phyloP scores from a whole-genome alignment of 1,140 invertebrate species.

The Bombus sylvicola region DNA sequence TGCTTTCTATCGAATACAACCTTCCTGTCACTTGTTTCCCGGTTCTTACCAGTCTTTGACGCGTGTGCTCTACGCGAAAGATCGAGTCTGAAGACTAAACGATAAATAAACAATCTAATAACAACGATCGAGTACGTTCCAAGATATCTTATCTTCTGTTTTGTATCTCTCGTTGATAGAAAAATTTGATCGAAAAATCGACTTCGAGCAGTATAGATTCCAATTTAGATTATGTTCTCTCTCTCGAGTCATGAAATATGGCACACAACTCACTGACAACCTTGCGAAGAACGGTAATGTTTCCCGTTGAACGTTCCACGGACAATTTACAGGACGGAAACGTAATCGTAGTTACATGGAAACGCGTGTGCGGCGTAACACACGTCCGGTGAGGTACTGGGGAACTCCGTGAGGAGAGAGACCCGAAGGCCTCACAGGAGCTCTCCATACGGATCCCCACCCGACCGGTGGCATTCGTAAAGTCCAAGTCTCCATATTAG shows the following conservation, averaged over 20 bases:
- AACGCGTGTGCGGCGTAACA: slow-evolving; percentile 75
- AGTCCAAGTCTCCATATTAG: slow-evolving; percentile 80
- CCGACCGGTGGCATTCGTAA: slow-evolving; percentile 65
- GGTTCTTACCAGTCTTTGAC: neutral
- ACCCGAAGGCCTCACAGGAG: slow-evolving; percentile 70
- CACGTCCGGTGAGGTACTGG: slow-evolving; percentile 79
- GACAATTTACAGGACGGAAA: slow-evolving; percentile 30
- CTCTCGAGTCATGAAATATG: neutral
- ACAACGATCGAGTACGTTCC: no score
- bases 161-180: neutral
- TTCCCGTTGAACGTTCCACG: slow-evolving; percentile 15
- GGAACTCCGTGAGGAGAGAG: slow-evolving; percentile 67
- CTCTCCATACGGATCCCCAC: slow-evolving; percentile 68
- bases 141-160: neutral
- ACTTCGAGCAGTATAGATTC: neutral
- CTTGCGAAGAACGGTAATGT: neutral
- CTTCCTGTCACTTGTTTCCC: neutral
- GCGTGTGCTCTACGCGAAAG: neutral
- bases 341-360: slow-evolving; percentile 55
- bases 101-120: no score
- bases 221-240: neutral
- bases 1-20: neutral
- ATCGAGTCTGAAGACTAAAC: no score
- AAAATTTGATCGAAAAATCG: neutral
- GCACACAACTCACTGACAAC: slow-evolving; percentile 8